These are phyloP conservation scores for Coenonympha glycerion DNA, from an alignment of 2,888 invertebrate genomes.

Conservation along the genomic window DNA sequence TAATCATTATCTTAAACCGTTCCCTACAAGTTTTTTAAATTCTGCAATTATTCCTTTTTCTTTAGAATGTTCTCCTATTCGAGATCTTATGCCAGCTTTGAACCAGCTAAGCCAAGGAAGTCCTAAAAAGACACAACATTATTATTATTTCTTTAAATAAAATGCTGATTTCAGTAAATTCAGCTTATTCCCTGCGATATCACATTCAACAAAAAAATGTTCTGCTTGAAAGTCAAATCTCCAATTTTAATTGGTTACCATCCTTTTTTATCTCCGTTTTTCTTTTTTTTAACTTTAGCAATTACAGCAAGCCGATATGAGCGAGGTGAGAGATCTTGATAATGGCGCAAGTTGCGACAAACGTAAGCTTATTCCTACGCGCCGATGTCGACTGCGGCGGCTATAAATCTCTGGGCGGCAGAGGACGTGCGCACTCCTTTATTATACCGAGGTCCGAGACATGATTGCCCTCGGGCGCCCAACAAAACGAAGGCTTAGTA, in stretches of 20 bases:
- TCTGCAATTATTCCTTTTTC: too few species aligned
- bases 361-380: constrained; percentile 51
- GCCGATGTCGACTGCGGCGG: constrained; percentile 47
- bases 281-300: constrained; percentile 35
- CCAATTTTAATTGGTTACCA: not conserved
- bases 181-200: too few species aligned
- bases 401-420: constrained; percentile 64
- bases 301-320: constrained; percentile 45
- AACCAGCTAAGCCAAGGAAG: too few species aligned
- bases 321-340: constrained; percentile 43
- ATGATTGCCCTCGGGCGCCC: constrained; percentile 71
- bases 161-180: too few species aligned
- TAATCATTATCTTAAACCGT: too few species aligned
- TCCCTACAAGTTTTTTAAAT: too few species aligned
- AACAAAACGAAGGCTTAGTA: constrained; percentile 64
- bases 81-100: too few species aligned
- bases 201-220: too few species aligned
- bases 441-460: constrained; percentile 69
- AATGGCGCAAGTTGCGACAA: constrained; percentile 68
- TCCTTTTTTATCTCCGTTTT: not conserved
- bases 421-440: constrained; percentile 67
- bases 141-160: too few species aligned
- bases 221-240: not conserved
- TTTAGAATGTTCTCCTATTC: too few species aligned
- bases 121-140: too few species aligned